Conservation (phyloP, 2,113 vertebrate species). For the Acanthochromis polyacanthus region DNA sequence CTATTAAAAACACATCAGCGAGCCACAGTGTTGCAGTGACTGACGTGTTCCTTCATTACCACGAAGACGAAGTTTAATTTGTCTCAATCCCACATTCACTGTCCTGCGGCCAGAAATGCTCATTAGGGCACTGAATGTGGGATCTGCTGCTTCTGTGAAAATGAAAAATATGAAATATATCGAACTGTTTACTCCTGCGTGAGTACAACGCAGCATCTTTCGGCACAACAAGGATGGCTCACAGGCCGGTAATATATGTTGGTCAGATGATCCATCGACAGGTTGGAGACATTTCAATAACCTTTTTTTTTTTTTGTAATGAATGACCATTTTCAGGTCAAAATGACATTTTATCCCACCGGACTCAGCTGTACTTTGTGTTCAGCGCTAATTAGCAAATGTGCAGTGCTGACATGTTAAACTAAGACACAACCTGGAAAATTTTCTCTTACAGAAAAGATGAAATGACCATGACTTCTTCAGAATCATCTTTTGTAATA, state of each 20-base stretch:
- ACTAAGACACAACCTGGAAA: too few relatives aligned
- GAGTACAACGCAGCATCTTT: neutral
- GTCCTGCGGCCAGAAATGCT: neutral
- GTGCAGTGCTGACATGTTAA: too few relatives aligned
- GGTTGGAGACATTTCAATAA: too few relatives aligned
- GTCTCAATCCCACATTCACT: neutral
- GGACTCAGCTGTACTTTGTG: too few relatives aligned
- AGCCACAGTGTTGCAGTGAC: neutral
- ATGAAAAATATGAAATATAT: neutral
- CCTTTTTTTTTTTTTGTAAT: too few relatives aligned
- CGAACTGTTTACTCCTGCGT: neutral
- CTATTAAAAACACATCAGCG: constrained; percentile 4
- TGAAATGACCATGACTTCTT: too few relatives aligned
- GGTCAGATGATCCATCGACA: too few relatives aligned
- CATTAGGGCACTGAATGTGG: neutral
- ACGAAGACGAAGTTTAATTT: neutral
- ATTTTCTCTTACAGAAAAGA: too few relatives aligned
- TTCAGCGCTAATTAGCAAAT: too few relatives aligned
- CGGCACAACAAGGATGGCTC: neutral
- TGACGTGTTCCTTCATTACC: constrained; percentile 3
- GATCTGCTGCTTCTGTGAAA: neutral
- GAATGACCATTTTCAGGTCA: too few relatives aligned
- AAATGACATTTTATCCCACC: too few relatives aligned
- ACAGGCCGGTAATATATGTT: neutral
- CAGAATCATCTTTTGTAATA: too few relatives aligned